Conservation (phyloP, 2,113 vertebrate species). For the Sigmodon hispidus region DNA sequence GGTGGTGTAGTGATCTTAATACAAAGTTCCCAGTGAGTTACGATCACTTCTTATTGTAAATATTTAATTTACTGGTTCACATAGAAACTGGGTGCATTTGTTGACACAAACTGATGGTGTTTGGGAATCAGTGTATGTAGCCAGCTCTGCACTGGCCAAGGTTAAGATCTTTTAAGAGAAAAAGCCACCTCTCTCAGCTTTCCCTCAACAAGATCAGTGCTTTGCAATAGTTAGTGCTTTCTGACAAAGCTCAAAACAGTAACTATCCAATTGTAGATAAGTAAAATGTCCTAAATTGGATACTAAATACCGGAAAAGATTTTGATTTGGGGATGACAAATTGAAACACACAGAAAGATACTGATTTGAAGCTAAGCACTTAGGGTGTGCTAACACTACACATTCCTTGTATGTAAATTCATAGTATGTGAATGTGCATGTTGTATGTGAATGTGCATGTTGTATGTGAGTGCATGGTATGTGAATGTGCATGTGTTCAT, state of each 20-base stretch:
- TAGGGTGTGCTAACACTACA: neutral
- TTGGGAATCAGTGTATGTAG: neutral
- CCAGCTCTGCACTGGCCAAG: neutral
- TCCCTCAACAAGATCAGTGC: neutral
- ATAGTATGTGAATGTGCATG: neutral
- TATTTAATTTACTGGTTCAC: neutral
- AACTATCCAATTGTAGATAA: neutral
- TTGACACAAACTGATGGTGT: neutral
- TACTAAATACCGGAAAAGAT: neutral
- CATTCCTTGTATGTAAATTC: neutral
- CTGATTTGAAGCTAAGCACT: neutral
- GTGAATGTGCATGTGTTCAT: neutral
- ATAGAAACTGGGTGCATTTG: neutral
- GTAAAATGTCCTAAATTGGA: neutral
- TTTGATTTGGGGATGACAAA: slow-evolving; percentile 10
- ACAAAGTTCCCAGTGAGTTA: neutral
- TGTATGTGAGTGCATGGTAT: no score
- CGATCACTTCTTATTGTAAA: neutral
- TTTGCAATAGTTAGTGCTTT: neutral
- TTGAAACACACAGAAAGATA: neutral
- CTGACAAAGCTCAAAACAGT: neutral
- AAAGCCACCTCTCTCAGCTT: neutral
- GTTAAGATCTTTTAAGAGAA: neutral
- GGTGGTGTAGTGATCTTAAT: neutral
- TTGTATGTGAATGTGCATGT: no score